phyloP scores from a whole-genome alignment of 2,888 invertebrate genomes.

The Hyalella azteca region DNA sequence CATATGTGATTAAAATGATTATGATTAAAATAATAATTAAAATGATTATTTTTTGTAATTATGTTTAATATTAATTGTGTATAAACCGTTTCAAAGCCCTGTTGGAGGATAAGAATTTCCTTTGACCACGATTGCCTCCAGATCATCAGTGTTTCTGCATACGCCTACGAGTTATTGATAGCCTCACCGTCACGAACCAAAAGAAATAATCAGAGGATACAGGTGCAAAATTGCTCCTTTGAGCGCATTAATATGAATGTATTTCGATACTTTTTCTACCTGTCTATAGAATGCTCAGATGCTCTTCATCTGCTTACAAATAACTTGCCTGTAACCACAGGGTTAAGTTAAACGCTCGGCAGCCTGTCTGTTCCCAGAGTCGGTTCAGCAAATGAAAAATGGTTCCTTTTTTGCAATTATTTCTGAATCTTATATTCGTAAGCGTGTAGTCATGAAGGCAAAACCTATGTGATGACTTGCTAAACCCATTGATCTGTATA shows the following conservation, averaged over 20 bases:
- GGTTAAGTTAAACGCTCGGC: background rate
- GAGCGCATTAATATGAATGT: slow-evolving; percentile 24
- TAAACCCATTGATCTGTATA: no score
- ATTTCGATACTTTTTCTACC: slow-evolving; percentile 25
- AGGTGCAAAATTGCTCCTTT: slow-evolving; percentile 22
- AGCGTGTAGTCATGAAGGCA: no score
- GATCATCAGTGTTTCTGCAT: background rate
- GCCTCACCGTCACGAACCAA: slow-evolving; percentile 7
- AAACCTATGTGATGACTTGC: no score
- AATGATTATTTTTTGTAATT: no score
- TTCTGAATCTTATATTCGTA: no score
- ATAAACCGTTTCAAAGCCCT: no score
- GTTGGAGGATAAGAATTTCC: slow-evolving; percentile 28
- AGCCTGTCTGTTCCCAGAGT: background rate
- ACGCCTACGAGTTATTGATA: background rate
- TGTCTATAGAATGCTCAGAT: background rate
- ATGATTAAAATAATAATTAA: no score
- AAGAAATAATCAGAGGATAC: slow-evolving; percentile 4
- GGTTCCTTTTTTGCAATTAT: background rate
- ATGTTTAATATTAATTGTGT: no score
- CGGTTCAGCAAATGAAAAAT: background rate
- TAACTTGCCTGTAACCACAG: slow-evolving; percentile 1
- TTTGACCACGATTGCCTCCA: background rate
- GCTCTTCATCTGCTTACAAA: slow-evolving; percentile 26
- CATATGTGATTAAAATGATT: no score